These are phyloP conservation scores for Cynaeus angustus DNA, from an alignment of 2,888 invertebrate species.

Conservation along the genomic window DNA sequence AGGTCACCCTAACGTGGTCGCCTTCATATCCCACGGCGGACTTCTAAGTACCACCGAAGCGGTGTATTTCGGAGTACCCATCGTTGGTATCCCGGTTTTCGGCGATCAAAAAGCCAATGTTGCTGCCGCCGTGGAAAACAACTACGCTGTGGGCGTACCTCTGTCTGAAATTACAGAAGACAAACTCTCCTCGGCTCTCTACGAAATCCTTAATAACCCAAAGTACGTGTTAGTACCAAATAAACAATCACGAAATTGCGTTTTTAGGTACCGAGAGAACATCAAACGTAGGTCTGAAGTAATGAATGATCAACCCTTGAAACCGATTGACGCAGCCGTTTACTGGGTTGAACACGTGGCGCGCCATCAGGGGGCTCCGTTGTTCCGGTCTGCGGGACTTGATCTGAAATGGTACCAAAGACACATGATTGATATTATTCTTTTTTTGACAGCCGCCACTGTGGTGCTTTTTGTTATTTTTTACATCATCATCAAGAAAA, in stretches of 20 bases:
- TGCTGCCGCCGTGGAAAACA: conserved; percentile 68
- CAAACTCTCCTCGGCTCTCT: conserved; percentile 59
- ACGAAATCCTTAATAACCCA: conserved; percentile 60
- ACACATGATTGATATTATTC: conserved; percentile 29
- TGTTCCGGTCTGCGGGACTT: conserved; percentile 39
- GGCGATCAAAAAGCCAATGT: conserved; percentile 73
- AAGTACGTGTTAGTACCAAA: conserved; percentile 54
- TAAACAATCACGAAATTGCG: conserved; percentile 4
- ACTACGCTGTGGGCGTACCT: conserved; percentile 68
- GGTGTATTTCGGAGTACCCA: conserved; percentile 71
- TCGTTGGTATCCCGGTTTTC: conserved; percentile 73
- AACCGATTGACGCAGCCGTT: conserved; percentile 46
- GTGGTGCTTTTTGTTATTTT: not conserved
- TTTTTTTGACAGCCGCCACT: not conserved
- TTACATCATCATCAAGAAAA: not conserved
- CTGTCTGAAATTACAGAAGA: conserved; percentile 66
- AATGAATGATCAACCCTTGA: conserved; percentile 55
- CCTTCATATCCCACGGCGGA: conserved; percentile 72
- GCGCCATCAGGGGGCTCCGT: conserved; percentile 42
- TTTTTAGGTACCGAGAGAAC: conserved; percentile 53
- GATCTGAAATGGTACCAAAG: conserved; percentile 48
- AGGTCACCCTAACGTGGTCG: conserved; percentile 70
- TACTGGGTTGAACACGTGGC: conserved; percentile 50
- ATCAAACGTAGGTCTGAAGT: conserved; percentile 53
- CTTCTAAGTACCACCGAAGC: conserved; percentile 71